A percentile compares a stretch with the other conserved stretches of the same genome.
Conservation (phyloP, 2,797 vertebrate genomes). For the Dromococcyx pavoninus region DNA sequence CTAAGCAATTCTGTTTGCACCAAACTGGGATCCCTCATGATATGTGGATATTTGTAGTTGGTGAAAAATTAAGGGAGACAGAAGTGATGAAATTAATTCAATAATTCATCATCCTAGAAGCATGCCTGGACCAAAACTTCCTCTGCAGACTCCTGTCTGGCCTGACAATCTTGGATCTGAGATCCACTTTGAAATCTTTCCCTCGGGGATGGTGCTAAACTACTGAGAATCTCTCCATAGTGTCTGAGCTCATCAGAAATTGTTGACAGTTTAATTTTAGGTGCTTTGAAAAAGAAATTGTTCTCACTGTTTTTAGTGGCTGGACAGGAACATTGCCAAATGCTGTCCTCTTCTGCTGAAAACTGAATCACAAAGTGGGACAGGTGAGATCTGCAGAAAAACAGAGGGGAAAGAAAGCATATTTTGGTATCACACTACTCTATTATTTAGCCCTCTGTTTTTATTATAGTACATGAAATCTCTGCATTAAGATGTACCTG, state of each 20-base stretch:
- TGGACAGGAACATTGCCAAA: not conserved
- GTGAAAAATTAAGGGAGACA: not conserved
- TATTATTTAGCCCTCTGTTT: not conserved
- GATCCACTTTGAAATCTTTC: not conserved
- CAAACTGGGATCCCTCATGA: not conserved
- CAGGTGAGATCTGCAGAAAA: not conserved
- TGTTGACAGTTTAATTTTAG: not conserved
- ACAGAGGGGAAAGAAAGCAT: not conserved
- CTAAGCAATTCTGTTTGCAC: not conserved
- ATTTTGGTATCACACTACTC: not conserved
- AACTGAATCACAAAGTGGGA: not conserved
- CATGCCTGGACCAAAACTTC: not conserved
- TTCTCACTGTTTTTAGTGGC: not conserved
- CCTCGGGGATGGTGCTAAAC: not conserved
- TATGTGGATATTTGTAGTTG: not conserved
- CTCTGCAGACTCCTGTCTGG: not conserved
- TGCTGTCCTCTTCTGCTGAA: not conserved
- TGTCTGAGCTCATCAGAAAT: not conserved
- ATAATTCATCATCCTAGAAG: not conserved
- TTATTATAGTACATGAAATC: not conserved
- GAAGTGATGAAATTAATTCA: not conserved
- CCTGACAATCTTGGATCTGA: not conserved
- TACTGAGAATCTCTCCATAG: not conserved
- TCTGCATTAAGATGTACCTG: not conserved
- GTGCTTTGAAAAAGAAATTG: not conserved